Conservation (phyloP, 2,113 vertebrate species). For the Taxidea taxus region DNA sequence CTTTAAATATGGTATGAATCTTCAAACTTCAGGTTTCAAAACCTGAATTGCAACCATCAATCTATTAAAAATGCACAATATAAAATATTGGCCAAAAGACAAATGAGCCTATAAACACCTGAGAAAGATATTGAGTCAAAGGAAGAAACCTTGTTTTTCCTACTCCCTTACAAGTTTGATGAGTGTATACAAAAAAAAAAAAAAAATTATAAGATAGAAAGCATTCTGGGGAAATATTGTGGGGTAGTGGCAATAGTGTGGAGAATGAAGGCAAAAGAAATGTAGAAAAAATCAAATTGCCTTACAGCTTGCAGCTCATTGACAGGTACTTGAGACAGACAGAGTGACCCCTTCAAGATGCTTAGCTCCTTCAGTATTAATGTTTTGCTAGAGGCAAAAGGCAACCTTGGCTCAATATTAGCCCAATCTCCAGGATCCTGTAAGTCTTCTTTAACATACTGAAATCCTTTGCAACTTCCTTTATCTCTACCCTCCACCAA, state of each 20-base stretch:
- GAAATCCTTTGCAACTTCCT: neutral
- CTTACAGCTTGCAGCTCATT: neutral
- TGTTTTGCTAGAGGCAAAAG: neutral
- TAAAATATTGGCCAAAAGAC: neutral
- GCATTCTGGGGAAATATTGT: neutral
- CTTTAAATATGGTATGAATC: neutral
- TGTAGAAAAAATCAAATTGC: neutral
- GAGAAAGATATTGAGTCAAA: neutral
- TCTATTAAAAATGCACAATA: neutral
- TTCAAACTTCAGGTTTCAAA: neutral
- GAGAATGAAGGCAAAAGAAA: neutral
- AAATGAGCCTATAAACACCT: neutral
- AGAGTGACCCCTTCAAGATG: neutral
- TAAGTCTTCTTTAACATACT: neutral
- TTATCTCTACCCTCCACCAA: neutral
- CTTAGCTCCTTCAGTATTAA: neutral
- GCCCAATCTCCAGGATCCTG: neutral
- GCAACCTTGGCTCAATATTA: neutral
- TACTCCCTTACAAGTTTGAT: neutral
- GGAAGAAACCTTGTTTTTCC: neutral
- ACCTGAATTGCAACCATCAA: neutral
- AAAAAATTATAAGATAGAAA: neutral
- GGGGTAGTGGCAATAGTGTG: neutral
- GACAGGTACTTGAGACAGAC: neutral
- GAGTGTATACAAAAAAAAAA: neutral